These are phyloP conservation scores for Phylloscopus collybita DNA, from an alignment of 2,797 vertebrate genomes.

Conservation along the genomic window DNA sequence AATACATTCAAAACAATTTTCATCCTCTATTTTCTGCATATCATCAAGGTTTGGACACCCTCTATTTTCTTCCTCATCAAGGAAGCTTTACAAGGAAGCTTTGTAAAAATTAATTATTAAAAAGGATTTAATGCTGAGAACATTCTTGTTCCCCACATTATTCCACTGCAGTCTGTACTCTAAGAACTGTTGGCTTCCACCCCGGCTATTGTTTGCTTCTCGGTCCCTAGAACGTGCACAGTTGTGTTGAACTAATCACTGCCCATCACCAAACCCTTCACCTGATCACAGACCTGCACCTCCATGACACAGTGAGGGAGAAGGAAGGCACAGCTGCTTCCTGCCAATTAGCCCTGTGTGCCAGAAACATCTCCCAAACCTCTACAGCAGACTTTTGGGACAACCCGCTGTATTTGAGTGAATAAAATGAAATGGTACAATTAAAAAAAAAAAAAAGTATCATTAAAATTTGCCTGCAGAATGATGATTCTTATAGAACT, in stretches of 20 bases:
- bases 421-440: neutral
- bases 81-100: neutral
- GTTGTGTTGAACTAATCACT: neutral
- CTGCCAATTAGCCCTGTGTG: neutral
- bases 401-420: neutral
- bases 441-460: neutral
- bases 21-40: neutral
- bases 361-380: neutral
- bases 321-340: neutral
- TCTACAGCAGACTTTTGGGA: neutral
- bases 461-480: neutral
- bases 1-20: neutral
- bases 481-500: neutral
- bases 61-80: neutral
- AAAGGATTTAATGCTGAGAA: neutral
- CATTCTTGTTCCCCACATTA: neutral
- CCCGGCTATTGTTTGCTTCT: neutral
- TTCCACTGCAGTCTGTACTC: neutral
- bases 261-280: neutral
- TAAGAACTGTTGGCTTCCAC: neutral
- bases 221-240: neutral
- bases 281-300: neutral
- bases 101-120: neutral
- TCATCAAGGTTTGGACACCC: neutral
- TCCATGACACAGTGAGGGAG: fast-evolving